Base-by-base conservation (phyloP, 2,113 vertebrate species). In the Corythoichthys intestinalis region DNA sequence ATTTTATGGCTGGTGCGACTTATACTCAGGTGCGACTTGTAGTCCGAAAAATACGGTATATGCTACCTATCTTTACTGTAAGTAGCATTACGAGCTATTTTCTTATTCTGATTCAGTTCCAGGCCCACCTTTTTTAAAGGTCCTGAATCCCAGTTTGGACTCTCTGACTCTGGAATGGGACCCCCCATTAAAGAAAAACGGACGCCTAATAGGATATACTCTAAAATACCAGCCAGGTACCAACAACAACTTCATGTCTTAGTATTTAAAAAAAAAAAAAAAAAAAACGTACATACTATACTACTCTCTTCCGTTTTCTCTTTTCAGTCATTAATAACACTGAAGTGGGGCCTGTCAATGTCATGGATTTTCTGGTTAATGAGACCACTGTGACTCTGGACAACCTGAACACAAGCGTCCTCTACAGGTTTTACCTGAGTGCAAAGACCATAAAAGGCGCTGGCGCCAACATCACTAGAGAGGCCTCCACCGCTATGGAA, bases 191-290 rank as follows among this genome's bases (percentile, higher is more conserved):
- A 92, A 90, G 66, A 93, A 91, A 46, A 97, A 98, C 79, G 97
- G 97, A 28, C 83, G 94, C 75, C 92, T 99, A 39, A 91, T 85
- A 28, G 94, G 95, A 35, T 99, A 96, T 83, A 93, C 86, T 37
- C 87, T 99, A 73, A 94, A 90, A 87, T 99, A 94, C 81, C 96
- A 98, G 70, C 94, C 94, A 87, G 94, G 96, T 98, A 89, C 91
- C 91, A 61, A 9, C 6, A 41, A 13, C 64, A 15, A 41, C 56
- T n/a, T 47, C 20, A 44, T 57, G 37, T 39, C 17, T 34, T 3
- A 37, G 54, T 20, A 9, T 63, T 47, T 48, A 15, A 41, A 15
- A 49, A 67, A 28, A 28, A 67, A 41, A 41, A 15, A 39, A 28
- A 7, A 49, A 34, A 49, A 65, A 0, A 14, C 8, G 20, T 2